A percentile compares a stretch with the other conserved stretches of the same genome.
These are phyloP conservation scores for Hedya salicella DNA, from an alignment of 2,888 invertebrate species.

Conservation along the genomic window DNA sequence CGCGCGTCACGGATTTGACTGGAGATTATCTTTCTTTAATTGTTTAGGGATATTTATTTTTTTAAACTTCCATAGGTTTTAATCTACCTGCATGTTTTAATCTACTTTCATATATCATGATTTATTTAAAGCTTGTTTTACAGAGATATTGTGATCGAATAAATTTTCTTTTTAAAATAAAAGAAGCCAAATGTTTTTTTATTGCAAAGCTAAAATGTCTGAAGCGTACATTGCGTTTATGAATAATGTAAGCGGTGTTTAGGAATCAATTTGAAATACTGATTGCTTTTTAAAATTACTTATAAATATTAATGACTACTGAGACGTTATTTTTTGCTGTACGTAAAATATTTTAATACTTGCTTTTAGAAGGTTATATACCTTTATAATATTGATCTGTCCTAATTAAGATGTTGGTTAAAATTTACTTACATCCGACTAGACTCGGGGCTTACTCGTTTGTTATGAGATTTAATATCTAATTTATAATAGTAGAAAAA, in stretches of 20 bases:
- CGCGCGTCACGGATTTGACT: conserved; percentile 74
- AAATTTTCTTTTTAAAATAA: conserved; percentile 2
- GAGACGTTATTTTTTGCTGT: conserved; percentile 25
- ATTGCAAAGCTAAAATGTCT: conserved; percentile 19
- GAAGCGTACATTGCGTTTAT: conserved; percentile 28
- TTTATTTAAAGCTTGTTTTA: neutral
- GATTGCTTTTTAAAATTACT: conserved; percentile 40
- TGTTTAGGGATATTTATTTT: conserved; percentile 68
- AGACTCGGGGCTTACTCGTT: neutral
- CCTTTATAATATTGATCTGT: neutral
- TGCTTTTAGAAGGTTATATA: neutral
- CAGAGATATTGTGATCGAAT: neutral
- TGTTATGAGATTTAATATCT: neutral
- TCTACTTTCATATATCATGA: conserved; percentile 21
- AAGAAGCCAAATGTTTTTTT: neutral
- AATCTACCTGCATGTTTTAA: conserved; percentile 24
- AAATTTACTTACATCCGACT: neutral
- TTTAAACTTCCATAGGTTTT: conserved; percentile 56
- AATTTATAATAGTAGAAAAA: neutral
- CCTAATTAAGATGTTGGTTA: neutral
- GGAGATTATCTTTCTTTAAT: conserved; percentile 75
- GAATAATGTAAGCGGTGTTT: conserved; percentile 43
- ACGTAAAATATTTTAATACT: conserved; percentile 9
- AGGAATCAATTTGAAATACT: conserved; percentile 37
- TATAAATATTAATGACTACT: conserved; percentile 37